phyloP scores from a whole-genome alignment of 1,140 invertebrate species.

The Drosophila equinoxialis region DNA sequence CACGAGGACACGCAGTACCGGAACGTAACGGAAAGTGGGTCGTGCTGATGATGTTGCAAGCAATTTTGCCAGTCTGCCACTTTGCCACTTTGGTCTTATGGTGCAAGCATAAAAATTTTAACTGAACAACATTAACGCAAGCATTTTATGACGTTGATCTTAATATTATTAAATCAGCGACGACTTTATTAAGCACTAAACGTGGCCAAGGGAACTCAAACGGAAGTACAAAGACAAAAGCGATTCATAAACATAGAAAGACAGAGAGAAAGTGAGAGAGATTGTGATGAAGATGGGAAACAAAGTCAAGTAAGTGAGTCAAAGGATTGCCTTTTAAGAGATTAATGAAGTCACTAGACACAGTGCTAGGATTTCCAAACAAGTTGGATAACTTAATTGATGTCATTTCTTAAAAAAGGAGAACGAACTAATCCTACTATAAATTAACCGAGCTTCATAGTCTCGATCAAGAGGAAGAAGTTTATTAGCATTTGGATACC shows the following conservation, averaged over 20 bases:
- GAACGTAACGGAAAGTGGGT: slow-evolving; percentile 5
- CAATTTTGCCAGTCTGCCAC: slow-evolving; percentile 51
- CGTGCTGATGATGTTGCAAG: slow-evolving; percentile 36
- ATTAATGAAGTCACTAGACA: neutral
- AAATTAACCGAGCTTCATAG: too few relatives aligned
- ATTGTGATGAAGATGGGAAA: neutral
- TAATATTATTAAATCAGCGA: slow-evolving; percentile 77
- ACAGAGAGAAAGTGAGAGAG: neutral
- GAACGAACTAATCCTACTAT: too few relatives aligned
- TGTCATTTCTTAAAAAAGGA: too few relatives aligned
- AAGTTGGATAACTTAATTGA: too few relatives aligned
- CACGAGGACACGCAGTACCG: neutral
- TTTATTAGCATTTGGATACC: too few relatives aligned
- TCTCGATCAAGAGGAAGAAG: too few relatives aligned
- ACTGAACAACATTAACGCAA: slow-evolving; percentile 77
- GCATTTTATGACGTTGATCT: slow-evolving; percentile 76
- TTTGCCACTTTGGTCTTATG: slow-evolving; percentile 75
- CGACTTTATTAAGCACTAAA: slow-evolving; percentile 68
- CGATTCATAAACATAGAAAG: neutral
- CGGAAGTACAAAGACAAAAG: slow-evolving; percentile 7
- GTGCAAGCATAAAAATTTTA: slow-evolving; percentile 74
- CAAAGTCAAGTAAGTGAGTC: neutral
- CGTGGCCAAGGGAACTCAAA: slow-evolving; percentile 4
- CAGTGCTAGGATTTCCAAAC: too few relatives aligned
- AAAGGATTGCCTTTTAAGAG: neutral